phyloP scores from a whole-genome alignment of 2,797 vertebrate genomes.

The Petrocephalus sullivani region DNA sequence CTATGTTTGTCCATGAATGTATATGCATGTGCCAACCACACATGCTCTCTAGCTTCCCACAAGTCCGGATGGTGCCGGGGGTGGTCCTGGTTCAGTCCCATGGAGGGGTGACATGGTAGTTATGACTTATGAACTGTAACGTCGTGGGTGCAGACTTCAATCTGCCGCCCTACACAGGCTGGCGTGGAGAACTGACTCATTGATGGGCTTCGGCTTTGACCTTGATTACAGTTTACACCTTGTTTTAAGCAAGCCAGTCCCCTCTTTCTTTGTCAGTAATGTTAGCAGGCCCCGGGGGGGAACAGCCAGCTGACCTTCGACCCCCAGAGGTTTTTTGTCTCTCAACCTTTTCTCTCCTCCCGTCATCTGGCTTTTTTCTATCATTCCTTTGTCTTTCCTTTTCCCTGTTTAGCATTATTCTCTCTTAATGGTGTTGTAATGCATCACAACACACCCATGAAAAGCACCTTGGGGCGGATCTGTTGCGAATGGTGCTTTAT shows the following conservation, averaged over 20 bases:
- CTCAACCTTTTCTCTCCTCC: not conserved
- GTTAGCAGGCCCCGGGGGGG: not conserved
- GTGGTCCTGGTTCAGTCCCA: too few relatives aligned
- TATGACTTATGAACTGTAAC: not conserved
- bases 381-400: not conserved
- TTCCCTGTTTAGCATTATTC: not conserved
- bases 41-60: too few relatives aligned
- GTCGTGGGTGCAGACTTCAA: not conserved
- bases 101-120: not conserved
- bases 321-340: not conserved
- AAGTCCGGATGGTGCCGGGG: too few relatives aligned
- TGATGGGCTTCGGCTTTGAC: not conserved
- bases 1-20: too few relatives aligned
- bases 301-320: not conserved
- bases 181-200: not conserved
- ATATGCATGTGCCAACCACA: too few relatives aligned
- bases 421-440: not conserved
- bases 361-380: not conserved
- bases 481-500: not conserved
- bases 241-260: not conserved
- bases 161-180: not conserved
- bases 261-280: not conserved
- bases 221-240: too few relatives aligned
- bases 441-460: not conserved
- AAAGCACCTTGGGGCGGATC: not conserved